Percentiles rank a stretch among this genome's conserved stretches.
Conservation (phyloP, 2,888 invertebrate genomes). For the Leptarthrus brevirostris region DNA sequence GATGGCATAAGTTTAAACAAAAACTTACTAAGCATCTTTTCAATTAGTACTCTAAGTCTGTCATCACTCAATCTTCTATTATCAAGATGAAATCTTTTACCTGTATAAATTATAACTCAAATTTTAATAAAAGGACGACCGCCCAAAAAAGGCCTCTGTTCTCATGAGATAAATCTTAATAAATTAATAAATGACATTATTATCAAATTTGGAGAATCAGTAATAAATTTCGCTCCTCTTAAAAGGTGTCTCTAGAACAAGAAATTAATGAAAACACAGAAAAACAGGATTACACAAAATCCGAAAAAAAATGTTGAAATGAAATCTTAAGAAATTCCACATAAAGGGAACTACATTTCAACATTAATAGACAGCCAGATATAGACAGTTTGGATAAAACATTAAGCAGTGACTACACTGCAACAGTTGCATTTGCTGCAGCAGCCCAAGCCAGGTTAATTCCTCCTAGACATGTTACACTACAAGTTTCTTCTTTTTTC, state of each 20-base stretch:
- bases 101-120: too few relatives aligned
- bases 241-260: neutral
- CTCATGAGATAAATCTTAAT: constrained; percentile 34
- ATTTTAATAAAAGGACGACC: too few relatives aligned
- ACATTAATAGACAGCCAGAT: constrained; percentile 36
- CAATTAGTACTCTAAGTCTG: too few relatives aligned
- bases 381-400: constrained; percentile 2
- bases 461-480: constrained; percentile 21
- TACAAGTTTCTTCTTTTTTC: neutral
- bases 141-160: neutral
- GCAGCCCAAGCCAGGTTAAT: constrained; percentile 38
- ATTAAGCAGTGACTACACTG: neutral
- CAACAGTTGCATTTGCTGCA: constrained; percentile 4
- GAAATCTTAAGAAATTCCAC: constrained; percentile 27
- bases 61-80: too few relatives aligned
- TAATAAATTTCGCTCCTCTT: constrained; percentile 24
- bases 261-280: constrained; percentile 8
- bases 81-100: too few relatives aligned
- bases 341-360: constrained; percentile 31
- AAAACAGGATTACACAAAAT: neutral
- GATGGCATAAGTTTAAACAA: too few relatives aligned
- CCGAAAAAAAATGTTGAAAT: constrained; percentile 3
- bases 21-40: too few relatives aligned
- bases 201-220: constrained; percentile 30
- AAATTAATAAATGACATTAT: constrained; percentile 34